Percentiles rank a stretch among this genome's conserved stretches.
These are phyloP conservation scores for Austrolebias charrua DNA, from an alignment of 2,797 vertebrate genomes.

Conservation along the genomic window DNA sequence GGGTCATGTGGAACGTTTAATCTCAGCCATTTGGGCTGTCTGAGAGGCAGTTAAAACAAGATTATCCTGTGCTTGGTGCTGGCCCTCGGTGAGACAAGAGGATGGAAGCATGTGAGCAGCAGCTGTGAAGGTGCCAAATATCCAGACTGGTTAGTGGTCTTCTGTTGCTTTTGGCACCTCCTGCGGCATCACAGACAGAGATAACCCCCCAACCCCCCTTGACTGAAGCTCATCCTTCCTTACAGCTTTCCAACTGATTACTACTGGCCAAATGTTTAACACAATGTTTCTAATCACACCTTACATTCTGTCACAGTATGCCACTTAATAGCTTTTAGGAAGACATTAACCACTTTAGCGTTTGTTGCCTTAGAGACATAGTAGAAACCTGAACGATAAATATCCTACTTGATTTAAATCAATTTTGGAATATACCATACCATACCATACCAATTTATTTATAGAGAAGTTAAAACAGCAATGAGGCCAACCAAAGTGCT, in stretches of 20 bases:
- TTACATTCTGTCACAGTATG: slow-evolving; percentile 64
- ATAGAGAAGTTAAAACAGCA: too few relatives aligned
- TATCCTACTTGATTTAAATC: too few relatives aligned
- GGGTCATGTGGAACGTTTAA: slow-evolving; percentile 74
- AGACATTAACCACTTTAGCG: slow-evolving; percentile 57
- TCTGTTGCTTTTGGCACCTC: slow-evolving; percentile 78
- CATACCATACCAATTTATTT: too few relatives aligned
- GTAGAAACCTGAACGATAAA: too few relatives aligned
- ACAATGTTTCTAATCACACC: slow-evolving; percentile 68
- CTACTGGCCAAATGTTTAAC: slow-evolving; percentile 75
- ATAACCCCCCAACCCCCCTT: slow-evolving; percentile 40
- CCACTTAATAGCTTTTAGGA: slow-evolving; percentile 60
- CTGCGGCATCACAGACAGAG: slow-evolving; percentile 55
- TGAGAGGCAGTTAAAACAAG: slow-evolving; percentile 78
- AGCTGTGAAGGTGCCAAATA: slow-evolving; percentile 78
- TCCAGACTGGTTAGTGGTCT: slow-evolving; percentile 66
- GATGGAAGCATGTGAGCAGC: slow-evolving; percentile 67
- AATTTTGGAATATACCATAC: too few relatives aligned
- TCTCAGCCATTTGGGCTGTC: slow-evolving; percentile 77
- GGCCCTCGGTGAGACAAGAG: slow-evolving; percentile 66
- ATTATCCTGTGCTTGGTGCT: slow-evolving; percentile 66
- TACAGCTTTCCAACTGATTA: slow-evolving; percentile 65
- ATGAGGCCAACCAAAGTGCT: too few relatives aligned
- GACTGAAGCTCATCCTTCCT: slow-evolving; percentile 55
- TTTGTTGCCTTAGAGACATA: slow-evolving; percentile 15